These are phyloP conservation scores for Tangara arthus DNA, from an alignment of 2,797 vertebrate species.

Conservation along the genomic window DNA sequence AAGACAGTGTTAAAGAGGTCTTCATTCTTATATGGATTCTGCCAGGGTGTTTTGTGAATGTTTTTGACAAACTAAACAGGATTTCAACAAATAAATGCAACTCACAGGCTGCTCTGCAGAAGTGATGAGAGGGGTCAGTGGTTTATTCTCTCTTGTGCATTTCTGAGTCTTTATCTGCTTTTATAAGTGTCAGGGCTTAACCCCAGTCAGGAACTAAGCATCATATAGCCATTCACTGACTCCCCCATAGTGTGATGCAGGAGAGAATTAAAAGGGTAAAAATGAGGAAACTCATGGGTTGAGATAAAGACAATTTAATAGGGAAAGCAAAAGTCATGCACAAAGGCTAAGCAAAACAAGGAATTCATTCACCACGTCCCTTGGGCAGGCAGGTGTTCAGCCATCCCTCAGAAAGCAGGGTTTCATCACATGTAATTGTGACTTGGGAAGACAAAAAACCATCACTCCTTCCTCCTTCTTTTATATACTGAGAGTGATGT, in stretches of 20 bases:
- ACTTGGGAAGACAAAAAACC: not conserved
- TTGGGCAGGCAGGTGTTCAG: not conserved
- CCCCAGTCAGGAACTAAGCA: not conserved
- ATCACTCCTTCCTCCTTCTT: not conserved
- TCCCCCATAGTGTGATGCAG: not conserved
- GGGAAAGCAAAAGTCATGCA: not conserved
- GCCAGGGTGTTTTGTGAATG: not conserved
- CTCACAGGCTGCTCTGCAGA: not conserved
- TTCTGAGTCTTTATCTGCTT: not conserved
- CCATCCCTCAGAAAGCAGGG: not conserved
- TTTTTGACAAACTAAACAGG: not conserved
- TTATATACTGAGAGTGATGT: not conserved
- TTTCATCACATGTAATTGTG: not conserved
- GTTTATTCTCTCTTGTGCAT: rapidly evolving
- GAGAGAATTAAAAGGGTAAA: not conserved
- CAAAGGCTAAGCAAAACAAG: not conserved
- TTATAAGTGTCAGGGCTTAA: not conserved
- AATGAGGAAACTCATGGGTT: not conserved
- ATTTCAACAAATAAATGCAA: not conserved
- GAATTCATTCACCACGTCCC: not conserved
- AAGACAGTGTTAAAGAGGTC: not conserved
- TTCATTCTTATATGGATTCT: not conserved
- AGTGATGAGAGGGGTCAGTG: not conserved
- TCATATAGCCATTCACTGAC: not conserved
- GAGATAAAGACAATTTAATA: not conserved